These are phyloP conservation scores for Cotesia typhae DNA, from an alignment of 1,140 invertebrate species.

Conservation along the genomic window DNA sequence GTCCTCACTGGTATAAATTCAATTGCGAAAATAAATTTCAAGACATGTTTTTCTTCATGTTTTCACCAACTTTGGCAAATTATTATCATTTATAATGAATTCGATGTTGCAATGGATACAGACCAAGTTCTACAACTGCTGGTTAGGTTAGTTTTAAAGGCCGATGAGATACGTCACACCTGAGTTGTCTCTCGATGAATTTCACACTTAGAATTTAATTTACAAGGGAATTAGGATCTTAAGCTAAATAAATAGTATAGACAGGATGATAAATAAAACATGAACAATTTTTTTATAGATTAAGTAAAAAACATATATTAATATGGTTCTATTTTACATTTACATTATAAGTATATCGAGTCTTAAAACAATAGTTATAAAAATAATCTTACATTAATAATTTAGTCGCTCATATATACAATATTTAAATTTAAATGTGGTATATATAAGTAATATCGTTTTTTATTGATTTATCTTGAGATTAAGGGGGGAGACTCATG, in stretches of 20 bases:
- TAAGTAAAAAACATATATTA: slow-evolving; percentile 32
- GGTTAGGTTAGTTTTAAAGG: slow-evolving; percentile 11
- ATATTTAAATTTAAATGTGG: too few species aligned
- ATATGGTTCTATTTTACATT: slow-evolving; percentile 29
- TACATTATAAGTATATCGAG: slow-evolving; percentile 23
- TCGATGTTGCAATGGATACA: slow-evolving; percentile 35
- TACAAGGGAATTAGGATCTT: not conserved
- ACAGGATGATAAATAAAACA: not conserved
- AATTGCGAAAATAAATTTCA: slow-evolving; percentile 30
- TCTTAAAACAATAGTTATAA: slow-evolving; percentile 17
- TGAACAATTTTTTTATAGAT: slow-evolving; percentile 4
- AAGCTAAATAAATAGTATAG: not conserved
- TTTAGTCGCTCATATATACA: not conserved
- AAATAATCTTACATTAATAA: slow-evolving; percentile 7
- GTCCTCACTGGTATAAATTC: slow-evolving; percentile 16
- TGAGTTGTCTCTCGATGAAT: slow-evolving; percentile 15
- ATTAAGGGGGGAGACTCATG: too few species aligned
- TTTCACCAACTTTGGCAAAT: slow-evolving; percentile 41
- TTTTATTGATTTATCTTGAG: too few species aligned
- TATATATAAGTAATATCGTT: too few species aligned
- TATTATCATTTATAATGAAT: slow-evolving; percentile 43
- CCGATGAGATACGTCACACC: slow-evolving; percentile 25
- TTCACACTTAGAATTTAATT: slow-evolving; percentile 2
- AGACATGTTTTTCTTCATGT: slow-evolving; percentile 33
- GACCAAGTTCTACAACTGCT: slow-evolving; percentile 18